Conservation (phyloP, 2,888 invertebrate species). For the Teleogryllus oceanicus region DNA sequence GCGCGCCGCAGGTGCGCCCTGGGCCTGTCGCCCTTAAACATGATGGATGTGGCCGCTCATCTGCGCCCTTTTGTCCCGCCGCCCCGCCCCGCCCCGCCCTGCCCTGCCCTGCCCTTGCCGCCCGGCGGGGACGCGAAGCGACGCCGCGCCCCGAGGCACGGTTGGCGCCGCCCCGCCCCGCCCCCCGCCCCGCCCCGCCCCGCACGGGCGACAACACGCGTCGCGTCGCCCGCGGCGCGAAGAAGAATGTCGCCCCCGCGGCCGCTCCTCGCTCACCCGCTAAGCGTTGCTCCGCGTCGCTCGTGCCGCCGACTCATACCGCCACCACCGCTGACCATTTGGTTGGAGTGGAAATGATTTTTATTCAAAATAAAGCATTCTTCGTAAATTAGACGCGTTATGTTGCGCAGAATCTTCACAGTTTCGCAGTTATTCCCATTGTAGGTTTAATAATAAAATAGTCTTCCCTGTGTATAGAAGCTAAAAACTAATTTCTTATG, state of each 20-base stretch:
- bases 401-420: too few relatives aligned
- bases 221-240: neutral
- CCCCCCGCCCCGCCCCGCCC: neutral
- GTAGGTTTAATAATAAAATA: too few relatives aligned
- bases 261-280: neutral
- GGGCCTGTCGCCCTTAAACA: slow-evolving; percentile 8
- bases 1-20: slow-evolving; percentile 9
- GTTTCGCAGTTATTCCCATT: too few relatives aligned
- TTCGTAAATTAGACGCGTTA: too few relatives aligned
- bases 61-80: neutral
- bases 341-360: too few relatives aligned
- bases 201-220: neutral
- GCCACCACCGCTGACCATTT: too few relatives aligned
- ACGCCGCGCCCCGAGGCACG: neutral
- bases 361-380: too few relatives aligned
- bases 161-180: neutral
- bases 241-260: slow-evolving; percentile 1
- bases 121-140: neutral
- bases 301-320: too few relatives aligned
- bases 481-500: too few relatives aligned
- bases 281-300: too few relatives aligned
- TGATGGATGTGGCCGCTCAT: neutral
- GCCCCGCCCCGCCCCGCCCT: neutral
- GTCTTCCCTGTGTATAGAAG: too few relatives aligned
- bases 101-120: neutral